These are phyloP conservation scores for Bungarus multicinctus DNA, from an alignment of 2,113 vertebrate genomes.

Conservation along the genomic window DNA sequence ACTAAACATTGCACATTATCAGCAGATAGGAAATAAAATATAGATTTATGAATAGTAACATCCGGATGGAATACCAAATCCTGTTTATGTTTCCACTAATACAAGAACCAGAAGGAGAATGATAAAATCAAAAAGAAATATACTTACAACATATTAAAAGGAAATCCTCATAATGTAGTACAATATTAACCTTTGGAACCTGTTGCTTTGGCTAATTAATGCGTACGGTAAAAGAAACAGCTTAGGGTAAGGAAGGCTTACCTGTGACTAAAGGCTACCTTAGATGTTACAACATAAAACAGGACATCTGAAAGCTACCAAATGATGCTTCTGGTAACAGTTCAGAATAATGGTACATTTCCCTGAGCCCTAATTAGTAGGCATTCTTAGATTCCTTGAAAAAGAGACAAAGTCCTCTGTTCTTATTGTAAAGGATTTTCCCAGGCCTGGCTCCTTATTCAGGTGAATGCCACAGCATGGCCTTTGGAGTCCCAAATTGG, in stretches of 20 bases:
- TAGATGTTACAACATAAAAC: not conserved
- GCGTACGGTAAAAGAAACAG: not conserved
- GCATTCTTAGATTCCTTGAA: not conserved
- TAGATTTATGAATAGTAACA: conserved; percentile 21
- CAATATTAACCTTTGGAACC: conserved; percentile 20
- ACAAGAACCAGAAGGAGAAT: conserved; percentile 2
- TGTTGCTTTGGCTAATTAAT: not conserved
- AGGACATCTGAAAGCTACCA: not conserved
- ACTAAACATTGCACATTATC: not conserved
- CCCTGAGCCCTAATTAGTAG: not conserved
- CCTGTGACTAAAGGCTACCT: not conserved
- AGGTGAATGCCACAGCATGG: not conserved
- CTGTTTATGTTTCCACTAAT: conserved; percentile 26
- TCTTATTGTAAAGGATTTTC: not conserved
- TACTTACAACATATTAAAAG: conserved; percentile 22
- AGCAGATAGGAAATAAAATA: not conserved
- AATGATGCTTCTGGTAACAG: not conserved
- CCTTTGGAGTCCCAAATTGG: not conserved
- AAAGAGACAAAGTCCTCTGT: not conserved
- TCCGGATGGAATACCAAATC: conserved; percentile 25
- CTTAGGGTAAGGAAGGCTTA: not conserved
- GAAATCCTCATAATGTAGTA: conserved; percentile 17
- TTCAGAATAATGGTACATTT: not conserved
- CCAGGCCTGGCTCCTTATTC: not conserved
- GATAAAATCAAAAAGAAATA: conserved; percentile 25